Evolutionary conservation across 23 tunicate genomes (phyloP), one percentile per base, ranked within the genome.

Genomic region (Halocynthia roretzi): DNA sequence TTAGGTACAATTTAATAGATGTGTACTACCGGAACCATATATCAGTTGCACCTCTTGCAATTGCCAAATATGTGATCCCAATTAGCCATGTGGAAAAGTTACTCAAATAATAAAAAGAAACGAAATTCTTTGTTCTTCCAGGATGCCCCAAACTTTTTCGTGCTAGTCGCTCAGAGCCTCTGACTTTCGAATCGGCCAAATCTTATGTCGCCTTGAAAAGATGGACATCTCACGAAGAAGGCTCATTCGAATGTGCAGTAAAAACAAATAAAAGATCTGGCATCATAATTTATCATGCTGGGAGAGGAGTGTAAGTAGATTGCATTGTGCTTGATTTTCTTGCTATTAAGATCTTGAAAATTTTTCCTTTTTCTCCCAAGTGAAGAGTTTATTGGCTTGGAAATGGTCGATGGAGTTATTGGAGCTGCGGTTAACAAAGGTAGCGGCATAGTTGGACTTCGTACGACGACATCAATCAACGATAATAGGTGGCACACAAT

Each of bases 401-500:
- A 89, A 56, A 75, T 89, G 88, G 75, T 81, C 61, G 84, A 76
- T 23, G 96, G 96, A 14, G 58, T 71, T 10, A 75, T 89, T 52
- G 67, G 88, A 57, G 96, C 72, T 74, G 84, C 96, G 44, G 52
- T 89, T 0, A 80, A 84, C 50, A 83, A 63, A 70, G 78, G 78
- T 52, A 56, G 71, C 55, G 96, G 89, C 19, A 85, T 89, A 48
- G 70, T 89, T 20, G 85, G 70, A 49, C 23, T 89, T 40, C 96
- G 80, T 10, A 78, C 96, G 51, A 84, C 88, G 31, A 18, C 52
- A 23, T 19, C 76, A 70, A 71, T 89, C 8, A 89, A 84, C 71
- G 96, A 89, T 62, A 85, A 82, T 19, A 72, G 58, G 54, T 89
- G 96, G 96, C 96, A 89, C 71, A 72, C 62, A 80, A 15, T 89